Conservation (phyloP, 2,113 vertebrate genomes). For the Saguinus imperator region DNA sequence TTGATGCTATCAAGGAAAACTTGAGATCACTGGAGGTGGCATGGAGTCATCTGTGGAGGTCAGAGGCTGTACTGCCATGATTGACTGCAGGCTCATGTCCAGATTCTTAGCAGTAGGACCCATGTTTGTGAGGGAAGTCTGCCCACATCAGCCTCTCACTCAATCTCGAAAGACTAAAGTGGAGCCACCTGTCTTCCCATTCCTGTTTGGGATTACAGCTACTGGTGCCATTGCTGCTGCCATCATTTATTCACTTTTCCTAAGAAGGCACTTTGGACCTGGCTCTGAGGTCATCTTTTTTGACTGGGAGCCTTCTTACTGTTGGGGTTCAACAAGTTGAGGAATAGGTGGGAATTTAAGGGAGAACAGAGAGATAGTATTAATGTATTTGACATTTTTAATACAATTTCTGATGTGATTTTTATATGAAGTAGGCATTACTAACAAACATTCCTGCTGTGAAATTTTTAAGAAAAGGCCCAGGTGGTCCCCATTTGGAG, state of each 20-base stretch:
- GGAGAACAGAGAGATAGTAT: not conserved
- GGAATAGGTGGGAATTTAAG: not conserved
- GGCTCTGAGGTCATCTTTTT: not conserved
- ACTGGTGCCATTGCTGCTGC: not conserved
- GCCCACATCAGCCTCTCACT: not conserved
- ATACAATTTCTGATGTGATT: slow-evolving; percentile 61
- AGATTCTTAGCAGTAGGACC: not conserved
- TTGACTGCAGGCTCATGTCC: slow-evolving; percentile 53
- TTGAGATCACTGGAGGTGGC: slow-evolving; percentile 51
- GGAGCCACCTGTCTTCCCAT: not conserved
- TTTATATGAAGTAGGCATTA: not conserved
- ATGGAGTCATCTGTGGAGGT: slow-evolving; percentile 32
- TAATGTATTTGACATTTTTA: not conserved
- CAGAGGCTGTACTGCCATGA: slow-evolving; percentile 46
- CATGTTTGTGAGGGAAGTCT: slow-evolving; percentile 47
- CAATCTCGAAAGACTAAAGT: not conserved
- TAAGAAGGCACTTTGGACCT: not conserved
- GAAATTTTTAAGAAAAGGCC: no score
- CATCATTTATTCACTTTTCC: not conserved
- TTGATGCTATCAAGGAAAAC: slow-evolving; percentile 59
- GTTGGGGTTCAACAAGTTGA: not conserved
- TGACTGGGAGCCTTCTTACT: not conserved
- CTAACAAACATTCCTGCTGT: slow-evolving; percentile 34
- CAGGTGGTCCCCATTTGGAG: no score
- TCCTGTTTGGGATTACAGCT: slow-evolving; percentile 26